Base-by-base conservation (phyloP, 2,888 invertebrate genomes). In the Agrotis ipsilon region DNA sequence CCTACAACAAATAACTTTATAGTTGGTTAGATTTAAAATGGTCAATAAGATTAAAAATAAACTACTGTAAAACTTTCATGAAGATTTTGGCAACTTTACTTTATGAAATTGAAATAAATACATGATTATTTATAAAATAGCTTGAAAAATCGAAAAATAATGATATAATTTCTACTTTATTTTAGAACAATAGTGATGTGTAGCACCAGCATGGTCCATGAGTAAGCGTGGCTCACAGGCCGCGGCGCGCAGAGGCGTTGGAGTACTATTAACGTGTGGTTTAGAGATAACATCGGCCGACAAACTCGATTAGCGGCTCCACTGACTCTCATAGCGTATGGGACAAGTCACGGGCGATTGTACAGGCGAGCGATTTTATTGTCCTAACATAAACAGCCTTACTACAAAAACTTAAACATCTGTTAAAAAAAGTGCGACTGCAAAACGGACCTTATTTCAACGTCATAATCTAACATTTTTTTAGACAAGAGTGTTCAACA, bases 211-310 rank as follows among this genome's bases (percentile, higher is more conserved):
- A 66, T 19, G 75, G 51, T 75, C 61, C 59, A 63, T 78, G 71
- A 77, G 82, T 81, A 71, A 81, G 78, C 82, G 64, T 72, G 72
- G 72, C 63, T 71, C 39, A 11, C 39, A 39, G 39, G 39, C 39
- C 59, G 70, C 71, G 59, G 63, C 71, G 70, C 27, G 81, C 84
- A 85, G 90, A 91, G 92, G 93, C 92, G 93, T 90, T 84, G 89
- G n/a, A n/a, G 92, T 91, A 92, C 94, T 95, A 96, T 95, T 95
- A 96, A 94, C 94, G 93, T 90, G 87, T 89, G 89, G 92, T 92
- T 96, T 93, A 88, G 92, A 95, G 96, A 96, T 96, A 96, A 84
- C 92, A 96, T 96, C 96, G 93, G 82, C 96, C 96, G 95, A 94
- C 95, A 94, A 95, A 96, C 96, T 95, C 95, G 95, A 95, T 96